phyloP scores from a whole-genome alignment of 2,888 invertebrate genomes.

The Drosophila trichaetosa region DNA sequence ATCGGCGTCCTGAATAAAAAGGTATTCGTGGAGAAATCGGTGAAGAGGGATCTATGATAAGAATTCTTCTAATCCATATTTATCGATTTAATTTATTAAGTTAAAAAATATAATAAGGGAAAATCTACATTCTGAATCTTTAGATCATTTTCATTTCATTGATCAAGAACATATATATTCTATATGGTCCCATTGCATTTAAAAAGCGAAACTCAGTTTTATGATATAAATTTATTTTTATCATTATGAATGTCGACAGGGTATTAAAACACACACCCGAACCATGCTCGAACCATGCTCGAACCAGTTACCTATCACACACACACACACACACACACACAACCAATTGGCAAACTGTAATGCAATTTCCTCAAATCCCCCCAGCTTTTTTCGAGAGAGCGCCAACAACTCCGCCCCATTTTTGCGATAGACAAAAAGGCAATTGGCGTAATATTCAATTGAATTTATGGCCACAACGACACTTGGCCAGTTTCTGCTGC shows the following conservation, averaged over 20 bases:
- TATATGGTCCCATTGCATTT: not conserved
- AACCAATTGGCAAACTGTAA: constrained; percentile 7
- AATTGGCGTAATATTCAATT: constrained; percentile 83
- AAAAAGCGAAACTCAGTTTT: not conserved
- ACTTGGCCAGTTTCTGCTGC: constrained; percentile 60
- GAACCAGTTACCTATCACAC: constrained; percentile 32
- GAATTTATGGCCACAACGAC: constrained; percentile 82
- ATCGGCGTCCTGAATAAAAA: too few relatives aligned
- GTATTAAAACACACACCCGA: not conserved
- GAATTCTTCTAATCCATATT: not conserved
- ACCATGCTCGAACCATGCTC: not conserved
- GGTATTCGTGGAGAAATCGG: not conserved
- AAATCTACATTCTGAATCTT: not conserved
- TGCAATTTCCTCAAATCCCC: constrained; percentile 4
- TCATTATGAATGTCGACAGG: not conserved
- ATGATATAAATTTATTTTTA: not conserved
- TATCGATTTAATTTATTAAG: not conserved
- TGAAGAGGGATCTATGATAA: not conserved
- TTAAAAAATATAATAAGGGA: too few relatives aligned
- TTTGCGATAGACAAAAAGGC: constrained; percentile 78
- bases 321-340: constrained; percentile 6
- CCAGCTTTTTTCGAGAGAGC: constrained; percentile 11
- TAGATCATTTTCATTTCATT: too few relatives aligned
- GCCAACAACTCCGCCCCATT: constrained; percentile 70
- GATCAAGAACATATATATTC: not conserved